Percentiles rank a stretch among this genome's conserved stretches.
phyloP scores from a whole-genome alignment of 1,140 invertebrate genomes.

The Heliconius congener region DNA sequence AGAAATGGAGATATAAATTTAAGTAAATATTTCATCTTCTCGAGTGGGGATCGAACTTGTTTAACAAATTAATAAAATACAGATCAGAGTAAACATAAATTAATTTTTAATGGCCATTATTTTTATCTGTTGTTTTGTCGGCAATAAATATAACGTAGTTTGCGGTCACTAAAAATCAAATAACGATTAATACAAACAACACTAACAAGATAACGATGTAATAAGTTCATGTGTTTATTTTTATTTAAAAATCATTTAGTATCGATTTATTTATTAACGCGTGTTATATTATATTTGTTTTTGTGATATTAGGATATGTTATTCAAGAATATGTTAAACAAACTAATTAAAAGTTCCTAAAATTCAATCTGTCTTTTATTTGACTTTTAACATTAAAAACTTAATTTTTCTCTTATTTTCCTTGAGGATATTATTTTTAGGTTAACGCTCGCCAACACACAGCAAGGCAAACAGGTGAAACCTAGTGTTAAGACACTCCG shows the following conservation, averaged over 20 bases:
- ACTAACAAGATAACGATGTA: not conserved
- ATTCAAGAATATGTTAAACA: not conserved
- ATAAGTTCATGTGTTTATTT: conserved; percentile 9
- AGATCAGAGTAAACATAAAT: not conserved
- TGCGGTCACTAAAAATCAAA: conserved; percentile 35
- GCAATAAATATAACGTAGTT: conserved; percentile 1
- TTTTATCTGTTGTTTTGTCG: conserved; percentile 29
- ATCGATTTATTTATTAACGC: not conserved
- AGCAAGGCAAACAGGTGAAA: not conserved
- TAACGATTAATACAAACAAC: conserved; percentile 13
- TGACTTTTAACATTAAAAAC: not conserved
- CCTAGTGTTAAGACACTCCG: too few relatives aligned
- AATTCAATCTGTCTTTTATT: not conserved
- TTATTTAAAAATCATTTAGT: conserved; percentile 13
- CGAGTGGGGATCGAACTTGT: not conserved
- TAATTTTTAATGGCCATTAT: not conserved
- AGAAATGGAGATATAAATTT: too few relatives aligned
- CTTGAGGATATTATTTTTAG: not conserved
- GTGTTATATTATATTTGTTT: not conserved
- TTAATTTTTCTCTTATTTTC: too few relatives aligned
- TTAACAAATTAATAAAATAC: not conserved
- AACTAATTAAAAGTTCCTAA: not conserved
- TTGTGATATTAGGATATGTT: not conserved
- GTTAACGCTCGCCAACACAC: not conserved
- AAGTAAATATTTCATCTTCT: too few relatives aligned